Evolutionary conservation across 37 sponge, comb jelly and placozoan species (phyloP).

Genomic region (Dysidea cf. avara): DNA sequence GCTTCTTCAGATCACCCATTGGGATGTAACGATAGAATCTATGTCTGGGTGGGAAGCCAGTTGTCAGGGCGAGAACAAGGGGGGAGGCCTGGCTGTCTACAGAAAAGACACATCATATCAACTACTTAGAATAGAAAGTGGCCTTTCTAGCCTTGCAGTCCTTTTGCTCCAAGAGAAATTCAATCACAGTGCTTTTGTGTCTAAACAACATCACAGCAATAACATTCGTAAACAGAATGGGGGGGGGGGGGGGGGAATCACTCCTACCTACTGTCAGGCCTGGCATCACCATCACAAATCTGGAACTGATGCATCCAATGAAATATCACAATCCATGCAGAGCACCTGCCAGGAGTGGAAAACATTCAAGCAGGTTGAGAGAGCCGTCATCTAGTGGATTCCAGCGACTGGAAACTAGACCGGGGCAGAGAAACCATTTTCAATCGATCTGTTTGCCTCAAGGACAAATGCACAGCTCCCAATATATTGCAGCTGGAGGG

Average conservation of each 20-base stretch:
- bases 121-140: conserved; percentile 10
- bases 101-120: conserved; percentile 16
- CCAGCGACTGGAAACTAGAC: conserved; percentile 29
- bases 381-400: conserved; percentile 8
- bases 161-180: not conserved
- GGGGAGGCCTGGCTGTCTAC: conserved; percentile 8
- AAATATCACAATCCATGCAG: conserved; percentile 16
- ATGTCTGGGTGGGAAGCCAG: conserved; percentile 29
- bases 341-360: conserved; percentile 35
- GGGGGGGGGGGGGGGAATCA: conserved; percentile 25
- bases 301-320: conserved; percentile 36
- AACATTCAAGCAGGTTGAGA: conserved; percentile 36
- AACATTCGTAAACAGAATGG: conserved; percentile 27
- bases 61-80: conserved; percentile 4
- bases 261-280: conserved; percentile 7
- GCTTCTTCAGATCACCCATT: not conserved
- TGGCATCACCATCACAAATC: conserved; percentile 26
- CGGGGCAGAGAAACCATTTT: conserved; percentile 1
- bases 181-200: conserved; percentile 6
- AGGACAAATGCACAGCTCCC: conserved; percentile 10
- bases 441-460: conserved; percentile 37
- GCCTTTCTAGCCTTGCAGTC: no score
- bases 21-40: conserved; percentile 20
- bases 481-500: conserved; percentile 6
- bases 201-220: conserved; percentile 37